phyloP scores from a whole-genome alignment of 2,888 invertebrate species.

The Branchellion lobata region DNA sequence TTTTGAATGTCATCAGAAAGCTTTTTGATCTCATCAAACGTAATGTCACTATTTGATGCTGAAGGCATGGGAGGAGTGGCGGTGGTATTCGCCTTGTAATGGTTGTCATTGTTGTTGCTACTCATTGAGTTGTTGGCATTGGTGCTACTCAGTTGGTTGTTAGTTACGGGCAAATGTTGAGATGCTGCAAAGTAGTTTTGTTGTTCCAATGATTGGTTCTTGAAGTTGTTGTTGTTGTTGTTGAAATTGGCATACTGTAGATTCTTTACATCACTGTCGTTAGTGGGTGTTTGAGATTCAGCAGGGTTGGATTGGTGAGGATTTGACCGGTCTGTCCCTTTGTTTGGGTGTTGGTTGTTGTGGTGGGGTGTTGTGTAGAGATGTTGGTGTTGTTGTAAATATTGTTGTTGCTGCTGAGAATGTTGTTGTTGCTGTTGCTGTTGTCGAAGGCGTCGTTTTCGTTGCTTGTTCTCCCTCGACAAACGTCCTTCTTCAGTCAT shows the following conservation, averaged over 20 bases:
- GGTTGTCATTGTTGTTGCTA: not conserved
- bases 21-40: conserved; percentile 7
- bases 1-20: not conserved
- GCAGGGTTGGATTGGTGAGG: not conserved
- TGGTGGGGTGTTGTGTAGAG: not conserved
- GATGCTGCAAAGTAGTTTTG: too few relatives aligned
- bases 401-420: not conserved
- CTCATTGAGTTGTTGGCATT: not conserved
- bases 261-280: too few relatives aligned
- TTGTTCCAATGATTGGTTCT: too few relatives aligned
- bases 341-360: not conserved
- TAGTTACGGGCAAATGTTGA: too few relatives aligned
- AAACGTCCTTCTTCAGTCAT: conserved; percentile 5
- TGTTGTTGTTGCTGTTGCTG: conserved; percentile 5
- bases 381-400: not conserved
- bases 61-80: not conserved
- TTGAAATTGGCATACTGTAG: not conserved
- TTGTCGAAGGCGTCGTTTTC: not conserved
- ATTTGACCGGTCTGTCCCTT: not conserved
- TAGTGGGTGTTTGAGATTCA: too few relatives aligned
- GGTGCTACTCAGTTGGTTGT: too few relatives aligned
- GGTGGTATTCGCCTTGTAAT: not conserved
- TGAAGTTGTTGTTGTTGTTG: not conserved
- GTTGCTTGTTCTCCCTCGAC: not conserved
- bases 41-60: not conserved